Conservation (phyloP, 2,888 invertebrate species). For the Sinodicranocentrus sp. region DNA sequence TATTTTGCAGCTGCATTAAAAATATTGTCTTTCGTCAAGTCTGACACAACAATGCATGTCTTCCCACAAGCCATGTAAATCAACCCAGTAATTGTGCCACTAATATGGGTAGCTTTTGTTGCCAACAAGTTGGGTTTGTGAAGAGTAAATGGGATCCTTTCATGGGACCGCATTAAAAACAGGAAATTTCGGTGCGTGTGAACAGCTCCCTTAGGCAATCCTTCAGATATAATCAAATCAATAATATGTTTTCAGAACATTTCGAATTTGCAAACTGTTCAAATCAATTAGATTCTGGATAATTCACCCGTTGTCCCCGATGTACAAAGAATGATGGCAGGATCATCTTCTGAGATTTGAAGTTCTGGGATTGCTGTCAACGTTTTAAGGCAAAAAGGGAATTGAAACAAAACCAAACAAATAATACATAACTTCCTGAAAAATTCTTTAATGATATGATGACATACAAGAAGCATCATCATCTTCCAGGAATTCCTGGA, state of each 20-base stretch:
- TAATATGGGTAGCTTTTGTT: conserved; percentile 72
- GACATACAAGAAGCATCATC: conserved; percentile 31
- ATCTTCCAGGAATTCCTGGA: conserved; percentile 43
- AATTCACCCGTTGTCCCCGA: conserved; percentile 69
- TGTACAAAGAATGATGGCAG: conserved; percentile 71
- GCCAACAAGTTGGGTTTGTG: conserved; percentile 42
- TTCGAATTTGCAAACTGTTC: neutral
- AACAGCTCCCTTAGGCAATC: conserved; percentile 67
- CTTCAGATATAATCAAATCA: neutral
- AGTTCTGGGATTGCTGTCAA: neutral
- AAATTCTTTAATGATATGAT: neutral
- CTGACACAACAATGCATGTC: conserved; percentile 55
- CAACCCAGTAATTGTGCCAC: conserved; percentile 55
- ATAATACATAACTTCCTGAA: neutral
- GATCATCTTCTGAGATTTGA: conserved; percentile 46
- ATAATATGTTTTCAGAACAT: neutral
- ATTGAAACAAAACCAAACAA: neutral
- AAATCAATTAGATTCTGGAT: neutral
- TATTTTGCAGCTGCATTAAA: conserved; percentile 68
- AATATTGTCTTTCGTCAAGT: conserved; percentile 62
- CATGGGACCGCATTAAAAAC: conserved; percentile 22
- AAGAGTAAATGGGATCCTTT: neutral
- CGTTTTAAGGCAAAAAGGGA: too few relatives aligned
- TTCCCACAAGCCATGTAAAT: conserved; percentile 49
- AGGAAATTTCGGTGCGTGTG: conserved; percentile 68